These are phyloP conservation scores for Pseudomyrmex flavicornis DNA, from an alignment of 1,140 invertebrate genomes.

Conservation along the genomic window DNA sequence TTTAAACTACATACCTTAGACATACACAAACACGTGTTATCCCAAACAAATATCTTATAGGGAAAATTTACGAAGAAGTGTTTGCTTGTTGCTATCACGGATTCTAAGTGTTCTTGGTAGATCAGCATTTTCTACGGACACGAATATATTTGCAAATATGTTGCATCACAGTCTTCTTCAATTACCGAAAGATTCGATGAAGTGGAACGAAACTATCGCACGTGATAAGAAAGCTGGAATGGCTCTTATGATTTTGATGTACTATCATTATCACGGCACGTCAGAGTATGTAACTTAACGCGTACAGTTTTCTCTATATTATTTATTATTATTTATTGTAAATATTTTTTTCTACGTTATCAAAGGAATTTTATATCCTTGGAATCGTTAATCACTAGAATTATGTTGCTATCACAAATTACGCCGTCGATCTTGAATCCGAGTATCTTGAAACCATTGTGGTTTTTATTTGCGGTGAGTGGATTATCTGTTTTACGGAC, in stretches of 20 bases:
- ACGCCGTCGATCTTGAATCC: not conserved
- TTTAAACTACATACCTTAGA: too few relatives aligned
- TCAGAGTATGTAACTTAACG: constrained; percentile 53
- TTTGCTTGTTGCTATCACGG: constrained; percentile 49
- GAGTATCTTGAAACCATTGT: constrained; percentile 65
- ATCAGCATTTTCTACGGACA: constrained; percentile 23
- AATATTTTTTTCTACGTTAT: not conserved
- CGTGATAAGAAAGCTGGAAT: not conserved
- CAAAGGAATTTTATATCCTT: constrained; percentile 24
- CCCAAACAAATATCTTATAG: constrained; percentile 20
- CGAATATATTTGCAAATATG: constrained; percentile 20
- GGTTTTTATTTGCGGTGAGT: constrained; percentile 71
- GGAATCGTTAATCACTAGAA: constrained; percentile 33
- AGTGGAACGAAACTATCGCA: constrained; percentile 45
- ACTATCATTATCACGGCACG: constrained; percentile 69
- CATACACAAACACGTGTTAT: not conserved
- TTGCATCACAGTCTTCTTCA: constrained; percentile 49
- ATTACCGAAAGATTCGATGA: constrained; percentile 36
- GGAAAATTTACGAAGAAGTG: constrained; percentile 50
- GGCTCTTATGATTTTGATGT: constrained; percentile 59
- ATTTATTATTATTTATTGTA: not conserved
- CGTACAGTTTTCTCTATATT: not conserved
- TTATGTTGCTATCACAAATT: constrained; percentile 20
- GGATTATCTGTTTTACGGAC: not conserved
- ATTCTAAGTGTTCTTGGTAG: constrained; percentile 45